Conservation (phyloP, 2,113 vertebrate species). For the Phalacrocorax carbo region DNA sequence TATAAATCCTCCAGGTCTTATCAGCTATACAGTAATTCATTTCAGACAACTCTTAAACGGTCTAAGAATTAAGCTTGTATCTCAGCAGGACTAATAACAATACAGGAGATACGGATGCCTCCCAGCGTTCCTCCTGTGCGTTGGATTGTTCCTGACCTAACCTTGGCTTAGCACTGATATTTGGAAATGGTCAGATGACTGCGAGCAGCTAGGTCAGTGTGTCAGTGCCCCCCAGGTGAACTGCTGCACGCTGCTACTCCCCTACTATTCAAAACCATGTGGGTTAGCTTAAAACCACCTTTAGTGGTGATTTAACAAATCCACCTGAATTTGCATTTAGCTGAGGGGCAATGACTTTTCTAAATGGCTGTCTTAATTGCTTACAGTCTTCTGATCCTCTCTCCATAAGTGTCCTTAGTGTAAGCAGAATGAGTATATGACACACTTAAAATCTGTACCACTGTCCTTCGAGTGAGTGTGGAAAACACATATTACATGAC, state of each 20-base stretch:
- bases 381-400: neutral
- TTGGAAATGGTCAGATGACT: neutral
- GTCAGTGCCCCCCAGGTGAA: neutral
- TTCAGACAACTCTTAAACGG: neutral
- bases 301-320: neutral
- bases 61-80: neutral
- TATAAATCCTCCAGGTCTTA: neutral
- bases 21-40: neutral
- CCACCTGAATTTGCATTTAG: neutral
- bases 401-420: neutral
- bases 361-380: conserved; percentile 39
- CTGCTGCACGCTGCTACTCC: neutral
- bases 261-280: neutral
- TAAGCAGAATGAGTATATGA: neutral
- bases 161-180: neutral
- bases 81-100: neutral
- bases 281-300: neutral
- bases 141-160: neutral
- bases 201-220: conserved; percentile 39
- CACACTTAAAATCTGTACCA: neutral
- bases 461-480: neutral
- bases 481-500: accelerated
- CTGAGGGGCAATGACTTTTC: conserved; percentile 24
- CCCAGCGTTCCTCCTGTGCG: accelerated
- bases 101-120: neutral